phyloP scores from a whole-genome alignment of 2,113 vertebrate species.

The Hiodon tergisus region DNA sequence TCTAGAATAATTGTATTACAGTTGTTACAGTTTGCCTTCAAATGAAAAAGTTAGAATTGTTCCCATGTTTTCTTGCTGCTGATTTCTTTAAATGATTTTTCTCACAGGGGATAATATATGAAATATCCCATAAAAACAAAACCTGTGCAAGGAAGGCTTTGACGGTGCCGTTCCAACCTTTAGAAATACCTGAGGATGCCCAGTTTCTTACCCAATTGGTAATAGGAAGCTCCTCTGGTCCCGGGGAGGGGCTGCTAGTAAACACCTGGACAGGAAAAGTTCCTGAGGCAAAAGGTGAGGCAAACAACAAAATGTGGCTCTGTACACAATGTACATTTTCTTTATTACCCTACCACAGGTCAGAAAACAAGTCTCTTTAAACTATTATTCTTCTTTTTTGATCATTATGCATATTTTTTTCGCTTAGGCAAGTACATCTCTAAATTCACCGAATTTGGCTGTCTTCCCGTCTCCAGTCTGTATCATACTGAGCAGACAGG shows the following conservation, averaged over 20 bases:
- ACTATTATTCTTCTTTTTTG: neutral
- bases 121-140: slow-evolving; percentile 36
- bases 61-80: neutral
- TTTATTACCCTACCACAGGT: neutral
- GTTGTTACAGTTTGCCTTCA: neutral
- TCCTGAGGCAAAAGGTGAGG: slow-evolving; percentile 24
- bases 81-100: neutral
- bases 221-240: slow-evolving; percentile 35
- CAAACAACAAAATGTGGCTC: neutral
- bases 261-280: slow-evolving; percentile 33
- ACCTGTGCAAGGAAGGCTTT: slow-evolving; percentile 32
- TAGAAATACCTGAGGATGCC: slow-evolving; percentile 34
- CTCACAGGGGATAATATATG: slow-evolving; percentile 31
- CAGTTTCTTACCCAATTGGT: slow-evolving; percentile 25
- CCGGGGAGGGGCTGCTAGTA: slow-evolving; percentile 33
- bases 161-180: slow-evolving; percentile 22
- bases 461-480: slow-evolving; percentile 26
- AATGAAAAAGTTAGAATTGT: too few relatives aligned
- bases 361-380: neutral
- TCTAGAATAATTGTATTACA: neutral
- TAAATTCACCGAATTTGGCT: slow-evolving; percentile 39
- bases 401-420: neutral
- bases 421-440: slow-evolving; percentile 28
- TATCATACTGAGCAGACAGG: slow-evolving; percentile 18
- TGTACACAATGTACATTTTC: neutral